Percentiles rank a stretch among this genome's conserved stretches.
These are phyloP conservation scores for Synchiropus splendidus DNA, from an alignment of 2,113 vertebrate species.

Conservation along the genomic window DNA sequence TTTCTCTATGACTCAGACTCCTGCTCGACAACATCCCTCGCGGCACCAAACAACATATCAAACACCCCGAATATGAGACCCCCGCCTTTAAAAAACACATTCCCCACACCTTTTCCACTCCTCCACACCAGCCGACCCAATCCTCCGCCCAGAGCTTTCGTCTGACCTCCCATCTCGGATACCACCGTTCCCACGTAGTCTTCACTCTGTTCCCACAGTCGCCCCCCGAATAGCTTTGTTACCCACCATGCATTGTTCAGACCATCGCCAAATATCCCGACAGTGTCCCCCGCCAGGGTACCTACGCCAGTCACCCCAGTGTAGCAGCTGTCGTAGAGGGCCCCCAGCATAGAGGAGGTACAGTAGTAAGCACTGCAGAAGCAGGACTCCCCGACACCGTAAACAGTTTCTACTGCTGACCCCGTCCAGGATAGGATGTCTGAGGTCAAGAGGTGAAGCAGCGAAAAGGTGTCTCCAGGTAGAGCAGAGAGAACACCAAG, in stretches of 20 bases:
- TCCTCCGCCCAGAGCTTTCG: constrained; percentile 45
- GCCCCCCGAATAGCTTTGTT: constrained; percentile 40
- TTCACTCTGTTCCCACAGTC: constrained; percentile 37
- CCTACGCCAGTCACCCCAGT: constrained; percentile 54
- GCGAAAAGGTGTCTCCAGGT: constrained; percentile 42
- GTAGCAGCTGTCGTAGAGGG: constrained; percentile 46
- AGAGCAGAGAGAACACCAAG: constrained; percentile 49
- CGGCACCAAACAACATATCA: constrained; percentile 17
- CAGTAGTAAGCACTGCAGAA: constrained; percentile 37
- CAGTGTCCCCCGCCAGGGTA: constrained; percentile 45
- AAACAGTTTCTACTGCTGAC: constrained; percentile 31
- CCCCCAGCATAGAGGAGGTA: constrained; percentile 41
- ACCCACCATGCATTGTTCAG: constrained; percentile 53
- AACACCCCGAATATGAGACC: constrained; percentile 28
- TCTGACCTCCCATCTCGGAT: constrained; percentile 60
- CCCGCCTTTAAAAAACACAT: constrained; percentile 21
- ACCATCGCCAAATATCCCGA: constrained; percentile 36
- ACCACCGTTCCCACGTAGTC: constrained; percentile 44
- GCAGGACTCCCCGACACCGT: constrained; percentile 28
- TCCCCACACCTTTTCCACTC: constrained; percentile 42
- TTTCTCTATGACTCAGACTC: constrained; percentile 4
- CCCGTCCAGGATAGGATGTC: constrained; percentile 44
- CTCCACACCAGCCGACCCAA: constrained; percentile 47
- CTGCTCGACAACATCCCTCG: constrained; percentile 34
- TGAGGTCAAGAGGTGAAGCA: constrained; percentile 53